Evolutionary conservation across 2,797 vertebrate genomes (phyloP), one percentile per base, ranked within the genome.

Genomic region (Mionectes olivaceus): DNA sequence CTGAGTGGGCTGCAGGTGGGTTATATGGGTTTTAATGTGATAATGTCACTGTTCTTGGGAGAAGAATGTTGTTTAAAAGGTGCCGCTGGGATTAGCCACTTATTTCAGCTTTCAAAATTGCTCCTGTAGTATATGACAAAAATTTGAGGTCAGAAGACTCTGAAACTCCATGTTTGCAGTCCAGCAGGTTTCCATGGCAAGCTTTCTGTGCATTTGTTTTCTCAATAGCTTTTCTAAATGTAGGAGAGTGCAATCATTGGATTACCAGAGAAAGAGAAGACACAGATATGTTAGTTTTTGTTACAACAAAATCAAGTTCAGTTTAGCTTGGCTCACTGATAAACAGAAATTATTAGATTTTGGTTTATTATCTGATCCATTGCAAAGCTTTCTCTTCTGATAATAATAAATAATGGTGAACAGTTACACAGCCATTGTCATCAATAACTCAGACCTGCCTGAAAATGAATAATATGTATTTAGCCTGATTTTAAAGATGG

Each of bases 381-480:
- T 93, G 93, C 90, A 93, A 89, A 92, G 70, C 86, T 95, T 94
- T 96, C 86, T 74, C 60, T 95, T 95, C 68, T 89, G 89, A 87
- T 95, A 90, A 95, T 87, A 92, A 95, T 90, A 95, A 94, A 89
- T 94, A 93, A 92, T 87, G 24, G 49, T 77, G 83, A 90, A 60
- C 88, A 76, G 77, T 64, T 89, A 53, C 64, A 69, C 57, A 92
- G 71, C 49, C 55, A 57, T 75, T 85, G 68, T 39, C 68, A 96
- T 95, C 92, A 87, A 92, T 89, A 93, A 89, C 83, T 94, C 70
- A 89, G 49, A 78, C 64, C 78, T 83, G 50, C 75, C 85, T 92
- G 59, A 82, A 92, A n/a, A 79, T 77, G 78, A 92, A 68, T 89
- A 93, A 89, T 91, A 68, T 65, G 22, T 83, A 70, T 77, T 92